A percentile compares a stretch with the other conserved stretches of the same genome.
phyloP scores from a whole-genome alignment of 2,113 vertebrate species.

The Propithecus coquereli region DNA sequence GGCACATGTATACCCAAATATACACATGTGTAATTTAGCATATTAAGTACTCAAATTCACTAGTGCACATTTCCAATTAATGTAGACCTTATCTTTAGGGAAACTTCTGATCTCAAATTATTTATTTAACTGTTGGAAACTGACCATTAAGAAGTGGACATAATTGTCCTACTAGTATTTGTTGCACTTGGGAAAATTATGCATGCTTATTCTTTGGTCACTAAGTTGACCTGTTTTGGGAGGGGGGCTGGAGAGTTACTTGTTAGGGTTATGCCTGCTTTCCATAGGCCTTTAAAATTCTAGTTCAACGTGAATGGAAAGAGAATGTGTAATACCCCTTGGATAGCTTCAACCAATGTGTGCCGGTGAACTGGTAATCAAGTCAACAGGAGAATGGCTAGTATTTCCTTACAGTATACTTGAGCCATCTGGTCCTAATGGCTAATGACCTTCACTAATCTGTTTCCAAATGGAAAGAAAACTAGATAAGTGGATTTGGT shows the following conservation, averaged over 20 bases:
- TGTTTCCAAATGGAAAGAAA: slow-evolving; percentile 58
- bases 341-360: background rate
- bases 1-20: background rate
- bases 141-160: background rate
- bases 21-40: background rate
- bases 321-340: background rate
- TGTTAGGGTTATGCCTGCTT: background rate
- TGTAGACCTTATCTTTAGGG: background rate
- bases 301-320: slow-evolving; percentile 25
- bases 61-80: background rate
- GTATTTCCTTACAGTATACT: slow-evolving; percentile 62
- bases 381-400: background rate
- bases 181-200: background rate
- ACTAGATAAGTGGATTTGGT: slow-evolving; percentile 38
- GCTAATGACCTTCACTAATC: slow-evolving; percentile 41
- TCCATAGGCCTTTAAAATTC: background rate
- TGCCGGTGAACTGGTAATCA: slow-evolving; percentile 14
- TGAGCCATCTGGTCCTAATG: slow-evolving; percentile 5
- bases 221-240: background rate
- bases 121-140: background rate
- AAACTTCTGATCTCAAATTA: background rate
- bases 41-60: background rate
- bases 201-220: background rate
- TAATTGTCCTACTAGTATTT: background rate
- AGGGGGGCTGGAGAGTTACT: background rate